Evolutionary conservation across 2,888 invertebrate species (phyloP), one percentile per base, ranked within the genome.

Genomic region (Odontomyia ornata): DNA sequence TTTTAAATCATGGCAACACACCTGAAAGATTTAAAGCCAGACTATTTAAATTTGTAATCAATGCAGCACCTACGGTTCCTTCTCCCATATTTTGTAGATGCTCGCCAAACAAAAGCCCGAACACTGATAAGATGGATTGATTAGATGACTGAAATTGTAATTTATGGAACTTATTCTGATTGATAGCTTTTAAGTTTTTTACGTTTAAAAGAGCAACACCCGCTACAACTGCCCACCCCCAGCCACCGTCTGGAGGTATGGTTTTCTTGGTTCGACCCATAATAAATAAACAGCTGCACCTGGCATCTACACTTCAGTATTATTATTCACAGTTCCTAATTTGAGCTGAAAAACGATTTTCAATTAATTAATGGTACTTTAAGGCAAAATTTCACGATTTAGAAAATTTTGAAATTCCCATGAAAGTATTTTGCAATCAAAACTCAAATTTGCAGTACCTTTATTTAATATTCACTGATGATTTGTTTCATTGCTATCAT

Each of bases 221-320:
- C 71, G 90, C 83, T 4, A 93, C 88, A 1, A 93, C 89, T 85
- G 92, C 88, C 93, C 93, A 93, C 0, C 93, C 93, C 91, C 91
- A 93, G 0, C 92, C 92, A 47, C 93, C 93, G 83, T 93, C 91
- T 0, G 93, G 93, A 21, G 60, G 60, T 23, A 83, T 47, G 0
- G 71, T 15, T 28, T 46, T 27, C 23, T 64, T 57, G 1, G 5
- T 9, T 21, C 36, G 57, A 1, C 2, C 23, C 73, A 43, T 60
- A 15, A 36, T 73, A n/a, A n/a, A n/a, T n/a, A n/a, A n/a, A n/a
- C n/a, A n/a, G n/a, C n/a, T n/a, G n/a, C n/a, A n/a, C n/a, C n/a
- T n/a, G n/a, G n/a, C n/a, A n/a, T n/a, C n/a, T n/a, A n/a, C n/a
- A n/a, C n/a, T n/a, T n/a, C n/a, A n/a, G n/a, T n/a, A n/a, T n/a